These are phyloP conservation scores for Leptopilina boulardi DNA, from an alignment of 1,140 invertebrate species.

Conservation along the genomic window DNA sequence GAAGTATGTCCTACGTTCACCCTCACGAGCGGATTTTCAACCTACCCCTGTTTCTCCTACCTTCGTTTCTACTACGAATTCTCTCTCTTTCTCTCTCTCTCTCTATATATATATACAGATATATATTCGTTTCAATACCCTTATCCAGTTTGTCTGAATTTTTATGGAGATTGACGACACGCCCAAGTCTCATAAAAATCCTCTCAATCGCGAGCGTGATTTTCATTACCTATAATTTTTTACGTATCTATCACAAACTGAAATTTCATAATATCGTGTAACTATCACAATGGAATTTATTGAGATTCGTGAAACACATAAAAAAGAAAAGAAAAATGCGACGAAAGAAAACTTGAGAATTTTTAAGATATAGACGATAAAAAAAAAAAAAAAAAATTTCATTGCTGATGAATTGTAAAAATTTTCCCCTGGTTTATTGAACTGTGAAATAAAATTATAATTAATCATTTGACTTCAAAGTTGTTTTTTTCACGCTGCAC, in stretches of 20 bases:
- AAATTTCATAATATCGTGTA: neutral
- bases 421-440: too few relatives aligned
- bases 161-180: slow-evolving; percentile 24
- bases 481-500: too few relatives aligned
- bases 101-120: neutral
- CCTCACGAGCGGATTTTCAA: neutral
- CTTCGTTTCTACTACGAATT: neutral
- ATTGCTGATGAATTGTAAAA: too few relatives aligned
- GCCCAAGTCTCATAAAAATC: slow-evolving; percentile 19
- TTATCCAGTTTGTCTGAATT: slow-evolving; percentile 23
- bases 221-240: slow-evolving; percentile 33
- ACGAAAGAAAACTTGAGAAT: too few relatives aligned
- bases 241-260: neutral
- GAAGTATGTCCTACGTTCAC: slow-evolving; percentile 11
- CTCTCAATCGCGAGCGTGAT: slow-evolving; percentile 26
- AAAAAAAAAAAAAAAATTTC: too few relatives aligned
- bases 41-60: neutral
- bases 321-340: neutral
- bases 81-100: neutral
- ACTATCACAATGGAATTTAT: neutral
- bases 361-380: too few relatives aligned
- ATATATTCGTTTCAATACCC: slow-evolving; percentile 10
- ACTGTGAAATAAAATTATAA: too few relatives aligned
- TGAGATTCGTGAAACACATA: neutral
- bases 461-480: too few relatives aligned